phyloP scores from a whole-genome alignment of 92 coral and sea anemone species.

The Ricordea florida region DNA sequence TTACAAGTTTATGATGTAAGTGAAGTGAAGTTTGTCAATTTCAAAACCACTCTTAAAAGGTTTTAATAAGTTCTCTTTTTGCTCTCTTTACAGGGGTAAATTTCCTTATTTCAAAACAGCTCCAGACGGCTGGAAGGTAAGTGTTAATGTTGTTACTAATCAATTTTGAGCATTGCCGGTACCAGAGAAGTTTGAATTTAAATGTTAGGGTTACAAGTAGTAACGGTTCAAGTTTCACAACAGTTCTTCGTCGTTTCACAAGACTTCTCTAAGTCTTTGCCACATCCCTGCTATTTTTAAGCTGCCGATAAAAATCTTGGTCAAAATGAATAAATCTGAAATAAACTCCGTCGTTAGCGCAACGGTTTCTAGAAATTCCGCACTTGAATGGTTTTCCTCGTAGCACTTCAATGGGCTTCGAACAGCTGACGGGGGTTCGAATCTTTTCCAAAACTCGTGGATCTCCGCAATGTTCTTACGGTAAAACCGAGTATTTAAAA shows the following conservation, averaged over 20 bases:
- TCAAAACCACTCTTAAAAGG: neutral
- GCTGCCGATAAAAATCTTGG: conserved; percentile 6
- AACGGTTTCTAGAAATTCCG: conserved; percentile 85
- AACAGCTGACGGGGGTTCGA: conserved; percentile 83
- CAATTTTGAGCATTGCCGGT: conserved; percentile 54
- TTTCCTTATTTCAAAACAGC: conserved; percentile 99
- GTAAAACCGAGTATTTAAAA: neutral
- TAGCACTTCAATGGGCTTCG: conserved; percentile 84
- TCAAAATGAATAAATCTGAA: neutral
- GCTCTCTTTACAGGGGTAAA: conserved; percentile 81
- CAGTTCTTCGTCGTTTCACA: neutral
- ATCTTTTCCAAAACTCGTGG: conserved; percentile 21
- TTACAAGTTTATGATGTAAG: conserved; percentile 99
- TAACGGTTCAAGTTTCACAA: conserved; percentile 72
- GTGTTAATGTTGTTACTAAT: conserved; percentile 55
- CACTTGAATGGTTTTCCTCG: conserved; percentile 93
- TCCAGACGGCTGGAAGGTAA: conserved; percentile 99
- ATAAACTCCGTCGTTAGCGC: conserved; percentile 41
- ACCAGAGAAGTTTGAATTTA: conserved; percentile 84
- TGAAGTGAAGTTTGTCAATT: conserved; percentile 20
- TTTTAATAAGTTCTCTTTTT: conserved; percentile 28
- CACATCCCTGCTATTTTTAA: neutral
- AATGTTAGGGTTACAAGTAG: conserved; percentile 58
- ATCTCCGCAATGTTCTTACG: neutral
- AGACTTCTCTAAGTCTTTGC: neutral